Evolutionary conservation across 2,888 invertebrate species (phyloP), one percentile per base, ranked within the genome.

Genomic region (Boloria euphrosyne): DNA sequence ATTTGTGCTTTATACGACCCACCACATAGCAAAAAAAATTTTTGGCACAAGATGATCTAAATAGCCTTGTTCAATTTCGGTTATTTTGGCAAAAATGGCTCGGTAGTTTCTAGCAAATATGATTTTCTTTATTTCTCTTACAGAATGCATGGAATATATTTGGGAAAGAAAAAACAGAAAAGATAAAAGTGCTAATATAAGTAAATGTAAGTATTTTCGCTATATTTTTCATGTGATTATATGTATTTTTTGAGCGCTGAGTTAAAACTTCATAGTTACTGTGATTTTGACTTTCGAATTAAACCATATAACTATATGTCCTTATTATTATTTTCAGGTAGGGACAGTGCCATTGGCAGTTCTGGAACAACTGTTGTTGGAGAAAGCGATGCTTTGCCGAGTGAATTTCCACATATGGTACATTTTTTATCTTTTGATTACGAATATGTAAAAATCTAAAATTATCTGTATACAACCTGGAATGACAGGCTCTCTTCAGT

Each of bases 321-420:
- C 7, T 10, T 50, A 43, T 2, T 14, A 14, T 16, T 27, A 4
- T 13, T 61, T n/a, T n/a, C 14, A 43, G 31, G 44, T 51, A 6
- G 6, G 38, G n/a, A 13, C 38, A 14, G 3, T 38, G 52, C 16
- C 13, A 27, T 44, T 18, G 14, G 27, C 14, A 6, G n/a, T 10
- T 38, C 7, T 38, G 7, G 31, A 5, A 44, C 7, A 62, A 70
- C 60, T 44, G 55, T 68, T 7, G 82, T 83, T 44, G 85, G 84
- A 13, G 74, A 27, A 68, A n/a, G 78, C 82, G 0, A 5, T 22
- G 2, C 77, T 38, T 38, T 38, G 10, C 10, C 76, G 0, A 82
- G 83, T 22, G 84, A 85, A 54, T 85, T 78, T 59, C 85, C 85
- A 27, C 85, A 85, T 43, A 85, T 85, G 85, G 85, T 85, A 62